Evolutionary conservation across 2,888 invertebrate genomes (phyloP).

Genomic region (Hirtodrosophila cameraria): DNA sequence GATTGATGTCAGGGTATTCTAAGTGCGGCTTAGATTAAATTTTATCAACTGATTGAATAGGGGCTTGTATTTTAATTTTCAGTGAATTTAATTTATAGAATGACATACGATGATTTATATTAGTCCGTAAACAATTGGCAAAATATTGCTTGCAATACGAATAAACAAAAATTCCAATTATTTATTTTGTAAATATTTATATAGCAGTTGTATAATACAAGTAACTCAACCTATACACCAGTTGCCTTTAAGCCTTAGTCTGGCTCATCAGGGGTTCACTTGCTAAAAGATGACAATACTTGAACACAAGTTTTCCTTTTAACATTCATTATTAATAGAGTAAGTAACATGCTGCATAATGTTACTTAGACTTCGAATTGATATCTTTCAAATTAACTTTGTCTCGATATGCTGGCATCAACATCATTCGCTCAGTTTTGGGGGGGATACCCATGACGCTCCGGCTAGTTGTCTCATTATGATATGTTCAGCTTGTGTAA

Average conservation of each 20-base stretch:
- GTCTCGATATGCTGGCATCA: conserved; percentile 11
- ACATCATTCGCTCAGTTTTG: conserved; percentile 13
- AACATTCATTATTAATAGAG: conserved; percentile 34
- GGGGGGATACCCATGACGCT: conserved; percentile 48
- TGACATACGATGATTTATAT: not conserved
- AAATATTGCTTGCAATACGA: not conserved
- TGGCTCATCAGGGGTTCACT: not conserved
- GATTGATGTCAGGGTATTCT: no score
- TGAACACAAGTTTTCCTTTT: conserved; percentile 2
- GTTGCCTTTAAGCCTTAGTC: not conserved
- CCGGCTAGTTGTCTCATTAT: conserved; percentile 71
- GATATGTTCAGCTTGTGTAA: conserved; percentile 66
- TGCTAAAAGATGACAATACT: conserved; percentile 3
- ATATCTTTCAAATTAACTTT: conserved; percentile 44
- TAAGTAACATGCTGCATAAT: conserved; percentile 12
- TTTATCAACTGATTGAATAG: no score
- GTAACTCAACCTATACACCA: not conserved
- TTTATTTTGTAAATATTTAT: conserved; percentile 22
- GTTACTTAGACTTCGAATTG: conserved; percentile 24
- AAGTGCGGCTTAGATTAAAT: no score
- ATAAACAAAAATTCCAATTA: conserved; percentile 1
- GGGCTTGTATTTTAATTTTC: no score
- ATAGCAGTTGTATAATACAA: conserved; percentile 13
- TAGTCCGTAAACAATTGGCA: not conserved
- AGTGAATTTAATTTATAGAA: no score